Conservation (phyloP, 2,113 vertebrate genomes). For the Orientallactaga bullata region DNA sequence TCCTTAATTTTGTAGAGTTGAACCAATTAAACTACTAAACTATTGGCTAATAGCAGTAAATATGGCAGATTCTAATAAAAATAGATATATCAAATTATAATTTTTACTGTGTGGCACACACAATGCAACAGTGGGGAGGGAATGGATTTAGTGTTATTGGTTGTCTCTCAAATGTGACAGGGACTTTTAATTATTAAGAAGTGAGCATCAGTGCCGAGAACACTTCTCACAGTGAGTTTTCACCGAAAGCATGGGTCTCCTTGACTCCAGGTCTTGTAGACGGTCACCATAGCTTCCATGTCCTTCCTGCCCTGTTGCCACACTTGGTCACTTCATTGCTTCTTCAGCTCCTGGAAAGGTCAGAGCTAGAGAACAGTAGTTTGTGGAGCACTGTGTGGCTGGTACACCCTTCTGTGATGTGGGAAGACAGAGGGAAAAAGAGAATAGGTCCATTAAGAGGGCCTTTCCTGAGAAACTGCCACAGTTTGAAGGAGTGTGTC, state of each 20-base stretch:
- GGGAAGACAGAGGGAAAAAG: background rate
- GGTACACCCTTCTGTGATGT: background rate
- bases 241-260: background rate
- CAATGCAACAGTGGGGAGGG: rapidly evolving
- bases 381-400: background rate
- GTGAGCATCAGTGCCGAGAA: background rate
- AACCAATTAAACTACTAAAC: background rate
- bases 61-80: background rate
- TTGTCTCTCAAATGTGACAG: background rate
- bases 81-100: background rate
- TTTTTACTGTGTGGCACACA: background rate
- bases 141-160: no score
- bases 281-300: background rate
- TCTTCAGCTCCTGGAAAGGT: rapidly evolving
- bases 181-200: background rate
- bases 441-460: rapidly evolving
- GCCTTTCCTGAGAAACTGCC: background rate
- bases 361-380: background rate
- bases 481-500: background rate
- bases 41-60: background rate
- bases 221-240: background rate
- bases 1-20: background rate
- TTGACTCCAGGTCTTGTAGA: background rate
- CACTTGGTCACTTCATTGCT: background rate
- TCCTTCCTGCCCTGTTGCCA: no score